These are phyloP conservation scores for Trinectes maculatus DNA, from an alignment of 2,113 vertebrate species.

Conservation along the genomic window DNA sequence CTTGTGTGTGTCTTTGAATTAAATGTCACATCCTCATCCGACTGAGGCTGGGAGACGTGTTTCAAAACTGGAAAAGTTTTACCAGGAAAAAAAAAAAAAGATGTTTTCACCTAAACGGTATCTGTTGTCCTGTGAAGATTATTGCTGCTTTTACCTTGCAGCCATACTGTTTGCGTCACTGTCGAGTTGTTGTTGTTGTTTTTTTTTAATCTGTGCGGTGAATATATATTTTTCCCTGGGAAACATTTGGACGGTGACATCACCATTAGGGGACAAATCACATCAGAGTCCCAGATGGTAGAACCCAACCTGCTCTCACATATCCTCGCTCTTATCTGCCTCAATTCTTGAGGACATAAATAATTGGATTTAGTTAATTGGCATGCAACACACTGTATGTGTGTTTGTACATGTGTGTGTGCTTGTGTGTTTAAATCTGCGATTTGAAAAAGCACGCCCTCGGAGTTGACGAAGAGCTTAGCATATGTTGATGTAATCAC, in stretches of 20 bases:
- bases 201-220: background rate
- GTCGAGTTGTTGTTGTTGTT: background rate
- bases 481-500: constrained; percentile 66
- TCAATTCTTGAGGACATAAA: constrained; percentile 50
- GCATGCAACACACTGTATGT: constrained; percentile 14
- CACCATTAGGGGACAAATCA: background rate
- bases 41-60: constrained; percentile 10
- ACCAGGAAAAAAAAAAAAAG: background rate
- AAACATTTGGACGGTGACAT: constrained; percentile 5
- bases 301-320: constrained; percentile 2
- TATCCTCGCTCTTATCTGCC: constrained; percentile 34
- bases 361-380: constrained; percentile 48
- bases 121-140: constrained; percentile 7
- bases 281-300: constrained; percentile 44
- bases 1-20: background rate
- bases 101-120: constrained; percentile 12
- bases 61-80: constrained; percentile 29
- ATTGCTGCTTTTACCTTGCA: constrained; percentile 8
- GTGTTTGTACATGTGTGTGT: constrained; percentile 1
- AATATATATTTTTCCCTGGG: background rate
- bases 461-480: constrained; percentile 53
- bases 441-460: constrained; percentile 27
- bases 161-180: constrained; percentile 20
- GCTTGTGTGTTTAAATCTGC: background rate
- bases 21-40: background rate